Conservation (phyloP, 2,888 invertebrate genomes). For the Ochlodes sylvanus region DNA sequence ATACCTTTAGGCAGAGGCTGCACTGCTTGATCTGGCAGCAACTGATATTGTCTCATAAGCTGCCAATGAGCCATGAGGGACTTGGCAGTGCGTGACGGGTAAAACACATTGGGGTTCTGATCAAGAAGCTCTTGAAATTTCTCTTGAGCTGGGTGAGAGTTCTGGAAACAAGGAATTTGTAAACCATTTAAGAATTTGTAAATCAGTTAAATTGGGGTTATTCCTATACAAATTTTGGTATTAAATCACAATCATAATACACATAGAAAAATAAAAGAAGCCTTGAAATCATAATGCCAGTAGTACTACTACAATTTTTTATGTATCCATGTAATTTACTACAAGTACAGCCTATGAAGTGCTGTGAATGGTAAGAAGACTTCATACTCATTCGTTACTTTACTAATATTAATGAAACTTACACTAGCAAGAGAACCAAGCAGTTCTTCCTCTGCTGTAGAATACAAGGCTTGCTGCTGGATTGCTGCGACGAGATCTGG, state of each 20-base stretch:
- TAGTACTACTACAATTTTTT: too few species aligned
- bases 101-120: conserved; percentile 94
- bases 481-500: conserved; percentile 95
- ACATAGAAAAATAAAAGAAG: too few species aligned
- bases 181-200: not conserved
- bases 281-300: too few species aligned
- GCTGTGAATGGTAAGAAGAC: too few species aligned
- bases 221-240: too few species aligned
- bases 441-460: conserved; percentile 94
- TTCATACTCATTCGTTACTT: too few species aligned
- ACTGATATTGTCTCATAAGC: conserved; percentile 94
- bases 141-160: conserved; percentile 89
- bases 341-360: too few species aligned
- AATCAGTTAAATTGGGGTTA: too few species aligned
- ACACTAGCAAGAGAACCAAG: conserved; percentile 91
- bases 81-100: conserved; percentile 94
- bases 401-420: conserved; percentile 45
- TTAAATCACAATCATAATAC: too few species aligned
- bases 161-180: conserved; percentile 75
- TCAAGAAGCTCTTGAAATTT: conserved; percentile 94
- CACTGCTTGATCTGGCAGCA: conserved; percentile 95
- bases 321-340: too few species aligned
- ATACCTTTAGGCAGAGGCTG: conserved; percentile 83
- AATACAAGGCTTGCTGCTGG: conserved; percentile 95
- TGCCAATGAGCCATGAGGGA: conserved; percentile 96